Evolutionary conservation across 2,113 vertebrate genomes (phyloP).

Genomic region (Xenopus borealis): DNA sequence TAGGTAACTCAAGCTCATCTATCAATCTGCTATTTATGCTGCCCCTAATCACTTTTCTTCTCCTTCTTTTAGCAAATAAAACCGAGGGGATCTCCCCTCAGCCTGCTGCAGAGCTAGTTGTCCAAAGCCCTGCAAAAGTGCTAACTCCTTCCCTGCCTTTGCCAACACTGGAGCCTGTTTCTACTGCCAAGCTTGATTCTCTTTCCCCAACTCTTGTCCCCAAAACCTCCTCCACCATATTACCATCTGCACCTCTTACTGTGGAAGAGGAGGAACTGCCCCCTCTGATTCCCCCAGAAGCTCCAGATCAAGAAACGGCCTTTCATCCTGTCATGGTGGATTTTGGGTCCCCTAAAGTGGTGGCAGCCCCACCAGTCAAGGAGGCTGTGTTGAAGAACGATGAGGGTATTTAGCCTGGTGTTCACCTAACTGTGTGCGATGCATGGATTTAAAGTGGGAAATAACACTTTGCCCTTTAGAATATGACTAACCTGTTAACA

Average conservation of each 20-base stretch:
- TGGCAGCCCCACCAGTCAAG: conserved; percentile 65
- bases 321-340: conserved; percentile 63
- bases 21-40: background rate
- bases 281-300: conserved; percentile 86
- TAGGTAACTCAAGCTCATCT: too few species aligned
- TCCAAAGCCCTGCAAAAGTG: conserved; percentile 42
- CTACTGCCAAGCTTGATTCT: conserved; percentile 11
- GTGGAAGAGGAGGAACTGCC: conserved; percentile 84
- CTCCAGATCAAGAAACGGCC: conserved; percentile 57
- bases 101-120: conserved; percentile 23
- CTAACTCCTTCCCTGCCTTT: conserved; percentile 47
- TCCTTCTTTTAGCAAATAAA: conserved; percentile 31
- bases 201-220: conserved; percentile 48
- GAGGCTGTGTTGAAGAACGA: conserved; percentile 85
- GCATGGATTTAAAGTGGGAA: too few species aligned
- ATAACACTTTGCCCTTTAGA: conserved; percentile 53
- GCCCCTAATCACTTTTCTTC: conserved; percentile 13
- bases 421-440: conserved; percentile 58
- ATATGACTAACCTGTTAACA: conserved; percentile 56
- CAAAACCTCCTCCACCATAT: conserved; percentile 26
- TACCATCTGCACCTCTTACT: background rate
- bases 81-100: conserved; percentile 26
- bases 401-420: conserved; percentile 81
- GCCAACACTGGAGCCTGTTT: conserved; percentile 13
- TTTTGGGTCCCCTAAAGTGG: conserved; percentile 64